These are phyloP conservation scores for Nettapus auritus DNA, from an alignment of 2,113 vertebrate genomes.

Conservation along the genomic window DNA sequence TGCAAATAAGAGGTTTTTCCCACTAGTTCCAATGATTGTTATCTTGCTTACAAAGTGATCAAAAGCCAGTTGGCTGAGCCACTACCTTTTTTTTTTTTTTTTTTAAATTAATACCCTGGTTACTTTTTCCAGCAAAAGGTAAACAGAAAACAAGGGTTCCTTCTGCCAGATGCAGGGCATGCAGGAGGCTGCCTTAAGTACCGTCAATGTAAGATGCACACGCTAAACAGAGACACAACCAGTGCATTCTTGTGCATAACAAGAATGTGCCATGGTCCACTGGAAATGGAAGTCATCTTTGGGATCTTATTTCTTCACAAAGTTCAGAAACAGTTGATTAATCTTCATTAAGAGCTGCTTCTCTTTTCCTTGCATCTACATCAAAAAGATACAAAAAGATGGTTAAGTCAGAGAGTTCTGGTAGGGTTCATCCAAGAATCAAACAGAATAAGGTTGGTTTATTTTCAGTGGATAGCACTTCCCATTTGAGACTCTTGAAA, in stretches of 20 bases:
- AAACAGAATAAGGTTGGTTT: not conserved
- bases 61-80: conserved; percentile 56
- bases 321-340: conserved; percentile 55
- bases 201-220: conserved; percentile 59
- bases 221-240: conserved; percentile 34
- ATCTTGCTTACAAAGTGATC: conserved; percentile 33
- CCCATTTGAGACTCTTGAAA: not conserved
- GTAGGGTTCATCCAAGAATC: not conserved
- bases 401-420: not conserved
- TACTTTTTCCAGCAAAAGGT: conserved; percentile 63
- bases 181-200: conserved; percentile 69
- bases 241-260: not conserved
- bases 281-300: conserved; percentile 73
- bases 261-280: conserved; percentile 21
- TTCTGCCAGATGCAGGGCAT: conserved; percentile 32
- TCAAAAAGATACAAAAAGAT: not conserved
- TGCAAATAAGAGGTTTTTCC: conserved; percentile 73
- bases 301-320: conserved; percentile 65
- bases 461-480: not conserved
- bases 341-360: conserved; percentile 75
- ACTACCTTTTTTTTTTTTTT: not conserved
- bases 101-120: conserved; percentile 14
- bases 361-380: conserved; percentile 74
- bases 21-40: conserved; percentile 34
- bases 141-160: conserved; percentile 51